Evolutionary conservation across 2,888 invertebrate genomes (phyloP).

Genomic region (Gerris lacustris): DNA sequence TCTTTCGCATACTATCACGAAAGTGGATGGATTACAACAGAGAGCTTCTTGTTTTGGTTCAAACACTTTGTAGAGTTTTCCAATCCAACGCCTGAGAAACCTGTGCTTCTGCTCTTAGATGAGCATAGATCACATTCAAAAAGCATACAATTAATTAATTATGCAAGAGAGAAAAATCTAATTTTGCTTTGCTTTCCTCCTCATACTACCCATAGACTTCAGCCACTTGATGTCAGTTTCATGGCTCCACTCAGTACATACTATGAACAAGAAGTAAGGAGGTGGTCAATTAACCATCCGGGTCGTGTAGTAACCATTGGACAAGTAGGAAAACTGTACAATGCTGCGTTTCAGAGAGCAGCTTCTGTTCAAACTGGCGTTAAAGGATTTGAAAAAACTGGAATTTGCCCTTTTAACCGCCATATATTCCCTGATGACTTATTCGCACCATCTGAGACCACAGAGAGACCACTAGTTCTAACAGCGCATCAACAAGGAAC

Average conservation of each 20-base stretch:
- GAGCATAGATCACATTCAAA: no score
- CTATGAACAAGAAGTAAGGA: conserved; percentile 29
- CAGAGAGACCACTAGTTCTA: no score
- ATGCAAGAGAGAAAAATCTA: conserved; percentile 18
- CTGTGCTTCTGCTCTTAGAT: conserved; percentile 29
- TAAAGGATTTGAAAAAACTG: conserved; percentile 32
- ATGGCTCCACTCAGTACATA: conserved; percentile 31
- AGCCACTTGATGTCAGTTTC: conserved; percentile 30
- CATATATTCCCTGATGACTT: conserved; percentile 25
- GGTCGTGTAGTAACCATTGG: conserved; percentile 29
- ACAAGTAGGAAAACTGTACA: conserved; percentile 29
- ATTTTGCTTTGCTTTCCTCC: no score
- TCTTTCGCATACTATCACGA: conserved; percentile 29
- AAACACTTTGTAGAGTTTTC: conserved; percentile 31
- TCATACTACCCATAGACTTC: conserved; percentile 31
- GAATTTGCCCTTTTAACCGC: conserved; percentile 32
- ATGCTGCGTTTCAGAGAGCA: conserved; percentile 29
- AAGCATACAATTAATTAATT: no score
- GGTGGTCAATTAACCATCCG: conserved; percentile 29
- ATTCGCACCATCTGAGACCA: no score
- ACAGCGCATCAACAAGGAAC: no score
- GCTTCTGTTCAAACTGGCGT: conserved; percentile 30
- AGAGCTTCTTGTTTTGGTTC: conserved; percentile 34
- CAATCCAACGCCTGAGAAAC: conserved; percentile 30
- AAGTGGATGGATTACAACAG: conserved; percentile 32